phyloP scores from a whole-genome alignment of 2,797 vertebrate species.

The Sebastes itinus region DNA sequence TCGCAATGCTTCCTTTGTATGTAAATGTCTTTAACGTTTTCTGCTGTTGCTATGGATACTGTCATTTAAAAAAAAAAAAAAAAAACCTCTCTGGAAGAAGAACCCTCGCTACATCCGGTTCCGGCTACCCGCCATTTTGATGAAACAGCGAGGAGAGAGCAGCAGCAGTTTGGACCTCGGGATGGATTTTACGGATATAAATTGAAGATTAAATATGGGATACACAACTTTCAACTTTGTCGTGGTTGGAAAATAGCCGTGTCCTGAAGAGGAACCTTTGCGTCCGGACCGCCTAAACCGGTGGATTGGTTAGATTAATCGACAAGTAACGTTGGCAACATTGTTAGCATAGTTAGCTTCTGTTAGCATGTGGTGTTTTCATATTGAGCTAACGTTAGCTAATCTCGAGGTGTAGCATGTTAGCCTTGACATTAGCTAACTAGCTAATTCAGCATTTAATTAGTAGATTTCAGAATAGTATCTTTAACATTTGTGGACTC shows the following conservation, averaged over 20 bases:
- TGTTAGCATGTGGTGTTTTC: constrained; percentile 40
- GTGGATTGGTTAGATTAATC: constrained; percentile 34
- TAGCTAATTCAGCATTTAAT: not conserved
- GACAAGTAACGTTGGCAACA: not conserved
- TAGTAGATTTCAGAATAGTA: not conserved
- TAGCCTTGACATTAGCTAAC: constrained; percentile 37
- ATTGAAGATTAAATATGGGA: constrained; percentile 26
- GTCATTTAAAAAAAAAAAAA: too few species aligned
- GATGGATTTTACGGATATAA: constrained; percentile 66
- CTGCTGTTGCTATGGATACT: too few species aligned
- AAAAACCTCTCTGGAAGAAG: not conserved
- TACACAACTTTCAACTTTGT: not conserved
- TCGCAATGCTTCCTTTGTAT: too few species aligned
- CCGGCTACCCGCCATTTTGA: constrained; percentile 77
- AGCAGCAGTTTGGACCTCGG: not conserved
- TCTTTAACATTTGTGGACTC: constrained; percentile 26
- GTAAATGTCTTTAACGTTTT: too few species aligned
- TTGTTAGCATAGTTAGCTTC: constrained; percentile 56
- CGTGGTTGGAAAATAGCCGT: not conserved
- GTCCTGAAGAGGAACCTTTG: constrained; percentile 13
- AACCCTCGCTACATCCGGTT: constrained; percentile 45
- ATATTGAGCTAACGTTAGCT: constrained; percentile 39
- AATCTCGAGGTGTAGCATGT: constrained; percentile 46
- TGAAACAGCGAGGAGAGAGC: constrained; percentile 72
- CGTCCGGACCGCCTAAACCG: not conserved